Conservation (phyloP, 2,113 vertebrate genomes). For the Mesocricetus auratus region DNA sequence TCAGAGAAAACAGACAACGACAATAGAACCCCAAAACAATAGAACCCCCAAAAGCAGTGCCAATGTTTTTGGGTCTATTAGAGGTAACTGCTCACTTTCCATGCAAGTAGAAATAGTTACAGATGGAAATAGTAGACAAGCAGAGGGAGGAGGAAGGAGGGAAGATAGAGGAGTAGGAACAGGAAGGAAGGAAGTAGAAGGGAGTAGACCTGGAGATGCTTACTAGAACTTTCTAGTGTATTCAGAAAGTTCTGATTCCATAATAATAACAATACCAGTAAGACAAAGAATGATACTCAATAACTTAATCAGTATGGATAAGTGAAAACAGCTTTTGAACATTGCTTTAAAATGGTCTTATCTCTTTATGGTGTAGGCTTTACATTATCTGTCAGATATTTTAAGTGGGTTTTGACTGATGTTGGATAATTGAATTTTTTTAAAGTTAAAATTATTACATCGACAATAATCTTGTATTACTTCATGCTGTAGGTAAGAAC, state of each 20-base stretch:
- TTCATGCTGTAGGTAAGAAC: slow-evolving; percentile 24
- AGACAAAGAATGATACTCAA: background rate
- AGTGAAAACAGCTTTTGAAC: background rate
- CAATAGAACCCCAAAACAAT: background rate
- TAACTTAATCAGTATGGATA: background rate
- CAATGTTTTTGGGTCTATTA: background rate
- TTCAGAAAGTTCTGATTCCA: background rate
- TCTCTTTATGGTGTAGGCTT: background rate
- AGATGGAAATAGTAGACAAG: background rate
- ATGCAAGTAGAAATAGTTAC: background rate
- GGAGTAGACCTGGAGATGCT: background rate
- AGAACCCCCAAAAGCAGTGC: background rate
- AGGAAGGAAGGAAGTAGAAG: background rate
- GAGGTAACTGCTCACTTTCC: background rate
- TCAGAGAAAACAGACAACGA: background rate
- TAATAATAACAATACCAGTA: background rate
- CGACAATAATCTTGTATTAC: background rate
- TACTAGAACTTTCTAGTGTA: background rate
- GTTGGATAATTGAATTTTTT: background rate
- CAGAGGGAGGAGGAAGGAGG: background rate
- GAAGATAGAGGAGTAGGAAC: fast-evolving
- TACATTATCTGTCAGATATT: background rate
- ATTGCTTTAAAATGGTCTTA: slow-evolving; percentile 8
- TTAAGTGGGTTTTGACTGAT: background rate
- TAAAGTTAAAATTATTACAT: slow-evolving; percentile 31